These are phyloP conservation scores for Steatornis caripensis DNA, from an alignment of 2,113 vertebrate species.

Conservation along the genomic window DNA sequence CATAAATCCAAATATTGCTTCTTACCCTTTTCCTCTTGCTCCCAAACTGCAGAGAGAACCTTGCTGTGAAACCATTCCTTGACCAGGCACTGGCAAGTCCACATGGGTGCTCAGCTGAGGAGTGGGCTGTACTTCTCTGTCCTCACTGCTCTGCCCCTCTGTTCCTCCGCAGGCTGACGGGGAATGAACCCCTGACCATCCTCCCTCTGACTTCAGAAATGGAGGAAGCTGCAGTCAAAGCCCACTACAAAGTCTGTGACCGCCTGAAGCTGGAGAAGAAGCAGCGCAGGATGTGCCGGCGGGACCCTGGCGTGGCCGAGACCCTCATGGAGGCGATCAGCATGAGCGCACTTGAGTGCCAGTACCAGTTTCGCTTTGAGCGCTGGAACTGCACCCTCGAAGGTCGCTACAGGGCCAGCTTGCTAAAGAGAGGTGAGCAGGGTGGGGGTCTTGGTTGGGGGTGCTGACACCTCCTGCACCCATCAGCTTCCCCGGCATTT, in stretches of 20 bases:
- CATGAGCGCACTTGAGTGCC: conserved; percentile 94
- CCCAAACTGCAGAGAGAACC: neutral
- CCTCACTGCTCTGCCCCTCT: neutral
- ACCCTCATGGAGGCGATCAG: conserved; percentile 95
- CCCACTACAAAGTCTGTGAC: conserved; percentile 97
- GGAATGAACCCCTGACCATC: conserved; percentile 94
- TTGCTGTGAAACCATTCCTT: neutral
- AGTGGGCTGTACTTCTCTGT: neutral
- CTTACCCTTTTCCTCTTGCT: neutral
- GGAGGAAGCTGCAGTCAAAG: conserved; percentile 84
- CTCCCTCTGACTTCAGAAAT: conserved; percentile 91
- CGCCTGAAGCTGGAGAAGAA: conserved; percentile 97
- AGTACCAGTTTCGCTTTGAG: conserved; percentile 98
- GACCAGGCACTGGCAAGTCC: neutral
- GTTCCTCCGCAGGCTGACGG: conserved; percentile 82
- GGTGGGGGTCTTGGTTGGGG: fast-evolving
- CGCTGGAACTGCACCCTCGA: conserved; percentile 98
- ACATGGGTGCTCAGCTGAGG: fast-evolving
- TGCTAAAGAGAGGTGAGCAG: conserved; percentile 87
- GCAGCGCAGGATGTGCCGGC: conserved; percentile 94
- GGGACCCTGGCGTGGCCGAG: conserved; percentile 94
- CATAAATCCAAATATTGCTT: neutral
- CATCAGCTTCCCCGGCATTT: fast-evolving
- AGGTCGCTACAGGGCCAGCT: conserved; percentile 88
- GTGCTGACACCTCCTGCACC: too few relatives aligned